Evolutionary conservation across 2,888 invertebrate genomes (phyloP).

Genomic region (Hypena proboscidalis): DNA sequence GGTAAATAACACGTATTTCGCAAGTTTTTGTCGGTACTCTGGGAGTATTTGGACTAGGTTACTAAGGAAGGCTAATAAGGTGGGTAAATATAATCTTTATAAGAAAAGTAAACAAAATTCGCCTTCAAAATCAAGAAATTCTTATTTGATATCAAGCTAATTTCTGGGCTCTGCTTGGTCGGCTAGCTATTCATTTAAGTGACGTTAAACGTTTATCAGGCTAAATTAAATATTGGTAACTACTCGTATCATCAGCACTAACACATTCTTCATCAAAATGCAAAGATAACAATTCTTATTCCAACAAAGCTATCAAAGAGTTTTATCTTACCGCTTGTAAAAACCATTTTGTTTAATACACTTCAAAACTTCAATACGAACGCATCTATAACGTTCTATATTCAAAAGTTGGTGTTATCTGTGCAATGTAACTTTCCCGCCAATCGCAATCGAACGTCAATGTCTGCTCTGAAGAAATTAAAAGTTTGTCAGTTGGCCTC

Average conservation of each 20-base stretch:
- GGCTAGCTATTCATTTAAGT: too few species aligned
- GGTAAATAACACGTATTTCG: slow-evolving; percentile 13
- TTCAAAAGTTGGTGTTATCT: slow-evolving; percentile 70
- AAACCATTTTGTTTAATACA: slow-evolving; percentile 38
- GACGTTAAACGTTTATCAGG: too few species aligned
- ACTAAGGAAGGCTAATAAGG: background rate
- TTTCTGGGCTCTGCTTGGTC: too few species aligned
- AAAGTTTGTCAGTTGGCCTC: slow-evolving; percentile 78
- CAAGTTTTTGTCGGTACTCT: slow-evolving; percentile 6
- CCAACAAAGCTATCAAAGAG: slow-evolving; percentile 15
- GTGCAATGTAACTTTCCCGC: slow-evolving; percentile 78
- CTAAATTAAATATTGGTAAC: too few species aligned
- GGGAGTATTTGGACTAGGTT: background rate
- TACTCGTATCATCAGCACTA: too few species aligned
- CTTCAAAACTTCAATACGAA: slow-evolving; percentile 49
- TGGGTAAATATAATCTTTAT: too few species aligned
- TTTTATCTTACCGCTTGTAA: slow-evolving; percentile 32
- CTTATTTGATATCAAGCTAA: too few species aligned
- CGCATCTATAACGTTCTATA: slow-evolving; percentile 62
- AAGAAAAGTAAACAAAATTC: too few species aligned
- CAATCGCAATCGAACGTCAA: slow-evolving; percentile 79
- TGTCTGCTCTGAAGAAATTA: slow-evolving; percentile 79
- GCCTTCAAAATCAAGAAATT: too few species aligned
- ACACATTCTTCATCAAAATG: background rate
- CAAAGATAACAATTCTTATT: background rate